Evolutionary conservation across 1,140 invertebrate genomes (phyloP).

Genomic region (Melanaphis sacchari): DNA sequence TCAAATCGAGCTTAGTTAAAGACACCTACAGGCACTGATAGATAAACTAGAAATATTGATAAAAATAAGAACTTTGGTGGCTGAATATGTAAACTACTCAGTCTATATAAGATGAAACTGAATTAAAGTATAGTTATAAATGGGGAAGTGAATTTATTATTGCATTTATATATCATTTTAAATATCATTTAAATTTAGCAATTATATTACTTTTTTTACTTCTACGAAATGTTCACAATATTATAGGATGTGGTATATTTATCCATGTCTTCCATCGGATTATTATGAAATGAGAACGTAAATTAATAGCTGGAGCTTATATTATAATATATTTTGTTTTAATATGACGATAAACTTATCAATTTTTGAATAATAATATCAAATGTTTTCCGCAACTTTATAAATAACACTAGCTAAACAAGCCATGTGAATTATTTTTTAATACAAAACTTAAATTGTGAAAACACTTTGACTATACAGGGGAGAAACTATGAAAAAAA

Average conservation of each 20-base stretch:
- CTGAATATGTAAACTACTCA: no score
- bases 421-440: neutral
- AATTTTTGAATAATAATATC: neutral
- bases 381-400: neutral
- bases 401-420: neutral
- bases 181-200: neutral
- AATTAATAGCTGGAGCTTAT: neutral
- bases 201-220: neutral
- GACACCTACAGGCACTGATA: no score
- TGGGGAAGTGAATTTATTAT: no score
- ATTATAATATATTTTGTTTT: no score
- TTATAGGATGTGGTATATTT: neutral
- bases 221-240: neutral
- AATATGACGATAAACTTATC: neutral
- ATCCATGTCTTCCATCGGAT: neutral
- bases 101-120: no score
- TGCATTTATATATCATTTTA: no score
- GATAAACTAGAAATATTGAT: no score
- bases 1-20: no score
- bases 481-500: no score
- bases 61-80: no score
- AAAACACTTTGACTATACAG: neutral
- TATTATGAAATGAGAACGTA: neutral
- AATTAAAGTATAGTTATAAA: no score
- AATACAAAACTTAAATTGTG: neutral